Evolutionary conservation across 2,888 invertebrate genomes (phyloP).

Genomic region (Volucella inanis): DNA sequence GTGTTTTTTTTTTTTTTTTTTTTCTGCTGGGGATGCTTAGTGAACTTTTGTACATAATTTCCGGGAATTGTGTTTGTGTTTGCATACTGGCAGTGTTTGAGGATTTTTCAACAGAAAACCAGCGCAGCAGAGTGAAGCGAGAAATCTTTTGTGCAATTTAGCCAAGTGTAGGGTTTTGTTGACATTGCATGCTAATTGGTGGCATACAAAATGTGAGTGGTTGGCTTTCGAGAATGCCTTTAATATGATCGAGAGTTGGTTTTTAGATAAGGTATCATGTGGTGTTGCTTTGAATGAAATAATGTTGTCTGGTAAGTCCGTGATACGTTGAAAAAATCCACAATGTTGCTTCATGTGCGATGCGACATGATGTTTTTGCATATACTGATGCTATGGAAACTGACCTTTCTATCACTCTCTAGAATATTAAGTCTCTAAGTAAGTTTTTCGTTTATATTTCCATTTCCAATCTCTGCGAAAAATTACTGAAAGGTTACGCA

Average conservation of each 20-base stretch:
- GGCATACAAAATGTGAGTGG: slow-evolving; percentile 43
- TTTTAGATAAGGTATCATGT: neutral
- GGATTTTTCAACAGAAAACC: slow-evolving; percentile 19
- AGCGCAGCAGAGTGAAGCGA: neutral
- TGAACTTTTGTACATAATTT: slow-evolving; percentile 66
- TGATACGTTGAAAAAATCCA: too few relatives aligned
- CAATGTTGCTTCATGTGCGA: too few relatives aligned
- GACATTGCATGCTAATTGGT: slow-evolving; percentile 69
- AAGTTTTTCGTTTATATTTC: too few relatives aligned
- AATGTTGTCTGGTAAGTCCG: neutral
- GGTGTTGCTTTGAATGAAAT: neutral
- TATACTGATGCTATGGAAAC: too few relatives aligned
- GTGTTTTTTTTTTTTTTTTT: neutral
- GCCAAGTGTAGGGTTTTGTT: slow-evolving; percentile 58
- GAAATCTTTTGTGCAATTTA: slow-evolving; percentile 62
- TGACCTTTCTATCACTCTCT: too few relatives aligned
- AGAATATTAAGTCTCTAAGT: too few relatives aligned
- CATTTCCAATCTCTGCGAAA: too few relatives aligned
- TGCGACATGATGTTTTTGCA: too few relatives aligned
- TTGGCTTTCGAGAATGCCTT: slow-evolving; percentile 7
- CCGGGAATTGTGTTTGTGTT: slow-evolving; percentile 41
- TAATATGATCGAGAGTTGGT: neutral
- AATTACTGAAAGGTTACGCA: too few relatives aligned
- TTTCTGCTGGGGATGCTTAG: slow-evolving; percentile 41
- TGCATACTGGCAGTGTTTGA: slow-evolving; percentile 13